phyloP scores from a whole-genome alignment of 2,888 invertebrate genomes.

The Drosophila limbata region DNA sequence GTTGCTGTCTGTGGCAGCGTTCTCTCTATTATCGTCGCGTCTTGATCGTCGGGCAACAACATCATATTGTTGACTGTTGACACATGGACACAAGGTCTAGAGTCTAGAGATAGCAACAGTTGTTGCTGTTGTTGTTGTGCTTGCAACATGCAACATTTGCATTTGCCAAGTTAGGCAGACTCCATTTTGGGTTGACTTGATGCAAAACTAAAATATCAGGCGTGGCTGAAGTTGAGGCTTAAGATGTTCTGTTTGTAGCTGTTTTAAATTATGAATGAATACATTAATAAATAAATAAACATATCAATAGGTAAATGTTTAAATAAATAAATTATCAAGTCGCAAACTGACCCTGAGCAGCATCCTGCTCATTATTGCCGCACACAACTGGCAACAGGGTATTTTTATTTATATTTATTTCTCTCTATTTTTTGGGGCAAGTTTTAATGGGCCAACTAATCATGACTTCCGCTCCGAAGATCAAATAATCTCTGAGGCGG shows the following conservation, averaged over 20 bases:
- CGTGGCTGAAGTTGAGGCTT: background rate
- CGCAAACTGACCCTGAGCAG: too few relatives aligned
- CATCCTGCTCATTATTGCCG: conserved; percentile 13
- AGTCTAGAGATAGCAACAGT: conserved; percentile 15
- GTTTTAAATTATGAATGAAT: background rate
- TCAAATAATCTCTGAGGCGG: conserved; percentile 61
- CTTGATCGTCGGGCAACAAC: conserved; percentile 68
- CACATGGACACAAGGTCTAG: conserved; percentile 73
- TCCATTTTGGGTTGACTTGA: conserved; percentile 54
- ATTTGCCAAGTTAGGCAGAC: conserved; percentile 60
- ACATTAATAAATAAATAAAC: too few relatives aligned
- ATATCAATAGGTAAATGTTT: background rate
- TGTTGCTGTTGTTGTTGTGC: conserved; percentile 12
- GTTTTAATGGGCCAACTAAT: conserved; percentile 73
- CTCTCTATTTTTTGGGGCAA: conserved; percentile 8
- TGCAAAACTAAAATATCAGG: conserved; percentile 75
- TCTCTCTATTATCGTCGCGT: conserved; percentile 69
- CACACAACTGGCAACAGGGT: conserved; percentile 17
- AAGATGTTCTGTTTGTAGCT: background rate
- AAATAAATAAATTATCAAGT: background rate
- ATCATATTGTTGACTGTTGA: conserved; percentile 78
- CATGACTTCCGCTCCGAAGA: conserved; percentile 73
- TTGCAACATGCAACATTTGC: conserved; percentile 74
- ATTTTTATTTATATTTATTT: background rate
- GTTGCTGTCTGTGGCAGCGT: conserved; percentile 17